Conservation (phyloP, 2,113 vertebrate species). For the Coturnix japonica region DNA sequence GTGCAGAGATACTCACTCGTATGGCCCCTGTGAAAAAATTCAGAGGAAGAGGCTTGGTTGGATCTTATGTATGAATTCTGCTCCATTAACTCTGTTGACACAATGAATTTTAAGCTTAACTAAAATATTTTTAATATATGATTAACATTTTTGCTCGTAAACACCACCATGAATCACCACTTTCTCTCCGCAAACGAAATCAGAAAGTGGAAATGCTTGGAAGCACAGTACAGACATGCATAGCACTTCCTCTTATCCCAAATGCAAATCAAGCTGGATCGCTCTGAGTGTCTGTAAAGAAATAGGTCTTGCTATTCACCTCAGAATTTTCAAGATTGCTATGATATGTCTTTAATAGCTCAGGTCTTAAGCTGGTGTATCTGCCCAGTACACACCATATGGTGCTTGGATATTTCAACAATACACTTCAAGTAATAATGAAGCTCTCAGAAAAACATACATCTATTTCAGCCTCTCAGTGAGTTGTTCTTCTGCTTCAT, state of each 20-base stretch:
- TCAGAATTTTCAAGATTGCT: neutral
- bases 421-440: neutral
- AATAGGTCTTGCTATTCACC: neutral
- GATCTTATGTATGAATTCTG: neutral
- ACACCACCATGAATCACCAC: accelerated
- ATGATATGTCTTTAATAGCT: neutral
- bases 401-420: neutral
- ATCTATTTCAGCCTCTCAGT: neutral
- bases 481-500: neutral
- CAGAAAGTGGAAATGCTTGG: neutral
- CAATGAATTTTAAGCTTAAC: neutral
- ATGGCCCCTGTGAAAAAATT: neutral
- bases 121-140: neutral
- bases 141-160: neutral
- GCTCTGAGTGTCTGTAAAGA: neutral
- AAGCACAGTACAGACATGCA: neutral
- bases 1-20: neutral
- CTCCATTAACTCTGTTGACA: neutral
- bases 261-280: neutral
- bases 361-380: neutral
- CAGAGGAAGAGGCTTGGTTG: neutral
- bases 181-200: neutral
- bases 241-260: neutral
- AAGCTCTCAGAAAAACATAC: neutral
- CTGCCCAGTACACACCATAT: neutral